Conservation (phyloP, 2,888 invertebrate species). For the Heliconius erato region DNA sequence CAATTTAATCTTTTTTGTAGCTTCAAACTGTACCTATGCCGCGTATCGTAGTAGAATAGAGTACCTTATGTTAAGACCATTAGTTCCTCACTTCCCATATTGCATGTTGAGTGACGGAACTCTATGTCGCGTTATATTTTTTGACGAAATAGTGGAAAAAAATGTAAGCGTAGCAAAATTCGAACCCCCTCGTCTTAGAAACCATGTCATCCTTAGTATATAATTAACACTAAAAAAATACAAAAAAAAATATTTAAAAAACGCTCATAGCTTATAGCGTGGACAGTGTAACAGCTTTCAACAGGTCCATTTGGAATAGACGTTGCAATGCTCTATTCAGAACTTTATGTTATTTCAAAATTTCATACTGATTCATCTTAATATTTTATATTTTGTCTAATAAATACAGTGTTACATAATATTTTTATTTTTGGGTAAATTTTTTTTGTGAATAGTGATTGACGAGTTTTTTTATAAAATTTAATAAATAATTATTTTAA, state of each 20-base stretch:
- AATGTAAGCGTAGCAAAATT: neutral
- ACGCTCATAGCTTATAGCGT: neutral
- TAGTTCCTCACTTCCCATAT: too few species aligned
- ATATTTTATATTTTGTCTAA: constrained; percentile 26
- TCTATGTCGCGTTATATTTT: too few species aligned
- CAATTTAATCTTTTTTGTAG: neutral
- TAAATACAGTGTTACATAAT: neutral
- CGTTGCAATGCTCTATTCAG: constrained; percentile 63
- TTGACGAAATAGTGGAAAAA: too few species aligned
- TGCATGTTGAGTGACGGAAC: too few species aligned
- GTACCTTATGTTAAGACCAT: too few species aligned
- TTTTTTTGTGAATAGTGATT: too few species aligned
- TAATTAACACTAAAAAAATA: neutral
- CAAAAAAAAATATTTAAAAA: neutral
- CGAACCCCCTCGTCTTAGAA: neutral
- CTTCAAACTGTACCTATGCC: too few species aligned
- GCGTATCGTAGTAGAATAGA: too few species aligned
- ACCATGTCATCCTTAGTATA: neutral
- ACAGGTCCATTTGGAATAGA: constrained; percentile 71
- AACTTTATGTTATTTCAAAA: constrained; percentile 33
- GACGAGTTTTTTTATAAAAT: too few species aligned
- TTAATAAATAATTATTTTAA: neutral
- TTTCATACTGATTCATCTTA: constrained; percentile 23
- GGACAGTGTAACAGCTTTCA: constrained; percentile 64
- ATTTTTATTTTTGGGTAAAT: neutral